Evolutionary conservation across 2,888 invertebrate species (phyloP).

Genomic region (Oconnorella tubifera): DNA sequence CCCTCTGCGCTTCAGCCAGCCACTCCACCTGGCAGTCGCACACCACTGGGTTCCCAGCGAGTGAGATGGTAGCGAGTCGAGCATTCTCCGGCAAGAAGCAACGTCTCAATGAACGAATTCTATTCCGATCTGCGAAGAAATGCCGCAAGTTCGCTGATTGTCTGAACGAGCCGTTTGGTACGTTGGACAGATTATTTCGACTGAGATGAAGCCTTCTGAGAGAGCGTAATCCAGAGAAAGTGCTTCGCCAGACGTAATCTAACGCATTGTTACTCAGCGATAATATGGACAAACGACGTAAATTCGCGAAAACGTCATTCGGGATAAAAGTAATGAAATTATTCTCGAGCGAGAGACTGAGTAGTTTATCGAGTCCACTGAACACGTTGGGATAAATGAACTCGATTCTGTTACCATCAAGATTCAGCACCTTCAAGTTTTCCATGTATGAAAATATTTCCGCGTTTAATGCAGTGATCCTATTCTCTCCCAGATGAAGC

Average conservation of each 20-base stretch:
- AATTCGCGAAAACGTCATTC: constrained; percentile 22
- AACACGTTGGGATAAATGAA: constrained; percentile 29
- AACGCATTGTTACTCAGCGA: constrained; percentile 29
- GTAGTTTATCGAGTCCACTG: constrained; percentile 24
- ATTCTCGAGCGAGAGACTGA: constrained; percentile 27
- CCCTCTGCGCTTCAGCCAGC: constrained; percentile 18
- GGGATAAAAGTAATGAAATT: constrained; percentile 28
- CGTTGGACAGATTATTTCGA: constrained; percentile 22
- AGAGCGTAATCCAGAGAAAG: constrained; percentile 19
- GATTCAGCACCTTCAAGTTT: constrained; percentile 32
- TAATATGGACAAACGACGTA: constrained; percentile 27
- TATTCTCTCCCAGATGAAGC: constrained; percentile 32
- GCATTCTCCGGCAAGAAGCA: constrained; percentile 24
- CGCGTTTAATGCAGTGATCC: constrained; percentile 20
- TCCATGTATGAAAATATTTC: constrained; percentile 25
- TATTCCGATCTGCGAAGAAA: constrained; percentile 25
- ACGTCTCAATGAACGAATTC: constrained; percentile 18
- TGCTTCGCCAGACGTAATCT: constrained; percentile 26
- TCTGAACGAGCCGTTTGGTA: constrained; percentile 22
- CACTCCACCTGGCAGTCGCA: constrained; percentile 34
- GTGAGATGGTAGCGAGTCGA: constrained; percentile 26
- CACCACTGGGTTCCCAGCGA: constrained; percentile 32
- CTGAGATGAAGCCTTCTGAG: constrained; percentile 29
- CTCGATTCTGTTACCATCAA: constrained; percentile 29
- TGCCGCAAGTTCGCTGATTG: constrained; percentile 16